Base-by-base conservation (phyloP, 2,888 invertebrate genomes). In the Oeneis ivallda region DNA sequence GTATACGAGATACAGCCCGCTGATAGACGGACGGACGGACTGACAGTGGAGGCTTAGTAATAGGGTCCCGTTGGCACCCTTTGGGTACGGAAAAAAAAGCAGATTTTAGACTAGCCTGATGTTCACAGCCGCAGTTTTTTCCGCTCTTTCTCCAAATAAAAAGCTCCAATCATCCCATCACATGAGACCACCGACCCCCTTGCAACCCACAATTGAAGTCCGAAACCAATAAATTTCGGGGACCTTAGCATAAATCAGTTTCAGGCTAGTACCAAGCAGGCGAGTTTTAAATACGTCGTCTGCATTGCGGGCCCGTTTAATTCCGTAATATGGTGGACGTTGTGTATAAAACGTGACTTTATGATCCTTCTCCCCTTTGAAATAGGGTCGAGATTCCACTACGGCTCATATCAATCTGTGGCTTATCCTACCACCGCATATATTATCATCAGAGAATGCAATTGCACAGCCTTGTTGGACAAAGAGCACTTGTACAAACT, bases 271-370 rank as follows among this genome's bases (percentile, higher is more conserved):
- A n/a, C n/a, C n/a, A n/a, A 26, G 52, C 71, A 70, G 65, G 66
- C 70, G 67, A 75, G 71, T 73, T 71, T 71, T 73, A 72, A 75
- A 75, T 71, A 73, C 70, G 71, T 70, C 70, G 67, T 69, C 86
- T 83, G 87, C 87, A 87, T 71, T 87, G 87, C 87, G 85, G 85
- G 65, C 76, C 71, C 72, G 71, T 64, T 69, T 71, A 71, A 72
- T 71, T 70, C 68, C 62, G 62, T 68, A 70, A 68, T 54, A 67
- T 62, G 54, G 60, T 57, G 50, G 56, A 53, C 59, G 39, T 52
- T 58, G 43, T 34, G 26, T 10, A 26, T 54, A 61, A 61, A 53
- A 54, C 62, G 8, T 45, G 13, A 43, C 53, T 62, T 62, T 53
- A 52, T 34, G 8, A 17, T 41, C 49, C 49, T 63, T 69, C 67